These are phyloP conservation scores for Agrochola lota DNA, from an alignment of 2,888 invertebrate species.

Conservation along the genomic window DNA sequence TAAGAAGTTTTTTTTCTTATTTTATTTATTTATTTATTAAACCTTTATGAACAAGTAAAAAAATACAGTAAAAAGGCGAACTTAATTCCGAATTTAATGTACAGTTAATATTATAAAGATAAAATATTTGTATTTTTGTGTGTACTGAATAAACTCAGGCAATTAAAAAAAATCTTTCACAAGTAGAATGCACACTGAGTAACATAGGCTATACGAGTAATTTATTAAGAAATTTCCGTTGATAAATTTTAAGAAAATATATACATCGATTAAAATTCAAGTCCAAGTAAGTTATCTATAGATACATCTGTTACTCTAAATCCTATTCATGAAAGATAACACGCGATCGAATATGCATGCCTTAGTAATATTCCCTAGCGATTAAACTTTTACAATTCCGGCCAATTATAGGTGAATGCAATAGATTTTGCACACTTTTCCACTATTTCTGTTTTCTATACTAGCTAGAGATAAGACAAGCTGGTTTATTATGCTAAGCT, in stretches of 20 bases:
- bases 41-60: too few relatives aligned
- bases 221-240: too few relatives aligned
- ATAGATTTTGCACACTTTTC: slow-evolving; percentile 36
- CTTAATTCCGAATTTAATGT: too few relatives aligned
- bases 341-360: slow-evolving; percentile 22
- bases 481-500: slow-evolving; percentile 60
- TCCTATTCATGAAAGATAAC: slow-evolving; percentile 46
- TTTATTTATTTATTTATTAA: background rate
- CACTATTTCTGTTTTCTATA: slow-evolving; percentile 45
- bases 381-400: slow-evolving; percentile 21
- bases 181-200: too few relatives aligned
- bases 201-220: too few relatives aligned
- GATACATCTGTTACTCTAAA: background rate
- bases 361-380: slow-evolving; percentile 9
- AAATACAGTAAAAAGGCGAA: too few relatives aligned
- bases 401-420: slow-evolving; percentile 26
- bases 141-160: too few relatives aligned
- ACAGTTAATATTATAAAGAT: too few relatives aligned
- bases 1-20: background rate
- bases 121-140: too few relatives aligned
- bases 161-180: too few relatives aligned
- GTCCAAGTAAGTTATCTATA: background rate
- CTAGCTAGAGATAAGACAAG: slow-evolving; percentile 18
- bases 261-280: background rate
- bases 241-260: background rate